Evolutionary conservation across 1,140 invertebrate genomes (phyloP).

Genomic region (Bombus affinis): DNA sequence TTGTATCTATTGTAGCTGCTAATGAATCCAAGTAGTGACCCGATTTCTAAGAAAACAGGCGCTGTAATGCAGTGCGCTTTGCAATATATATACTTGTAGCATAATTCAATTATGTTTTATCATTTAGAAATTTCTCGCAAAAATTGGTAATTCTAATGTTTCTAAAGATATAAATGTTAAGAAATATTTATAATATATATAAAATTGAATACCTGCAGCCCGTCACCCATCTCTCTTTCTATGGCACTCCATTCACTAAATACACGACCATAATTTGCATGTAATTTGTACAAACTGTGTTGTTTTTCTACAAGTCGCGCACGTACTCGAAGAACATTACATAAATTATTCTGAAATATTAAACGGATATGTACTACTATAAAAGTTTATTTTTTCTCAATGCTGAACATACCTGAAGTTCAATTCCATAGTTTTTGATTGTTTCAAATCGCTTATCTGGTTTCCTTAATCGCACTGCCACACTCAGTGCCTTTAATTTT

Average conservation of each 20-base stretch:
- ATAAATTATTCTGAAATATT: constrained; percentile 78
- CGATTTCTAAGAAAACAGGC: constrained; percentile 82
- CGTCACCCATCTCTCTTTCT: constrained; percentile 92
- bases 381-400: background rate
- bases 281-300: constrained; percentile 91
- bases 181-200: background rate
- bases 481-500: constrained; percentile 89
- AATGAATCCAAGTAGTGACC: constrained; percentile 90
- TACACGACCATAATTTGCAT: constrained; percentile 91
- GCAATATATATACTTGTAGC: constrained; percentile 43
- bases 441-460: constrained; percentile 89
- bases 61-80: constrained; percentile 59
- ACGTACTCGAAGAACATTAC: constrained; percentile 83
- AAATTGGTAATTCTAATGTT: background rate
- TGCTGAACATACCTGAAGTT: constrained; percentile 85
- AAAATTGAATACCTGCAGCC: constrained; percentile 84
- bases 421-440: constrained; percentile 89
- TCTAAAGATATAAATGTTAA: no score
- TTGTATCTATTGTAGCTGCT: constrained; percentile 89
- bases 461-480: constrained; percentile 89
- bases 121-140: background rate
- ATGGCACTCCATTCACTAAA: constrained; percentile 94
- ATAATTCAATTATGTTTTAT: background rate
- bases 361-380: constrained; percentile 3
- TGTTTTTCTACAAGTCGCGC: constrained; percentile 89